Conservation (phyloP, 1,140 invertebrate genomes). For the Drosophila biarmipes region DNA sequence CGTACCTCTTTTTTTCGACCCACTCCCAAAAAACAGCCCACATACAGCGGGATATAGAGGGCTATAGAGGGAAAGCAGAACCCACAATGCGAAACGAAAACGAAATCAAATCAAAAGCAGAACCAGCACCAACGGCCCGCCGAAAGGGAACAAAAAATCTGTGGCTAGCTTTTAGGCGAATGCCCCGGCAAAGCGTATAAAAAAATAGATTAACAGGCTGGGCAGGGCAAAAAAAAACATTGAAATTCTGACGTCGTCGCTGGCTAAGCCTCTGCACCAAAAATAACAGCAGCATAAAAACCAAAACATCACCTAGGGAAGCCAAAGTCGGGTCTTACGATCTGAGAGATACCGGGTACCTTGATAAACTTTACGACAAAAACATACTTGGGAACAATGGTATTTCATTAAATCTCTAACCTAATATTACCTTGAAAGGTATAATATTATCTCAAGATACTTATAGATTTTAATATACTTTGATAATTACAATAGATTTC, state of each 20-base stretch:
- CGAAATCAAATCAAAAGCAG: constrained; percentile 74
- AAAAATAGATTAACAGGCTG: constrained; percentile 57
- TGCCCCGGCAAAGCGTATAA: constrained; percentile 59
- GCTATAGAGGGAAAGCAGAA: constrained; percentile 5
- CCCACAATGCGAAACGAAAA: constrained; percentile 50
- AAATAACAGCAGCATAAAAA: constrained; percentile 39
- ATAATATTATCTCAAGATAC: not conserved
- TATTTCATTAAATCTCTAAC: not conserved
- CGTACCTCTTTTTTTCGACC: constrained; percentile 20
- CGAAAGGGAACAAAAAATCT: constrained; percentile 40
- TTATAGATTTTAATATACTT: too few species aligned
- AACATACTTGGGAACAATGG: not conserved
- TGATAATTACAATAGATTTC: too few species aligned
- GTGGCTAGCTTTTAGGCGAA: constrained; percentile 70
- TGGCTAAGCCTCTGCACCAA: constrained; percentile 28
- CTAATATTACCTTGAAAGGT: not conserved
- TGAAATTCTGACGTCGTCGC: constrained; percentile 50
- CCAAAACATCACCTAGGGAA: constrained; percentile 7
- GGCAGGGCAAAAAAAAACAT: constrained; percentile 35
- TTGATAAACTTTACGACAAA: not conserved
- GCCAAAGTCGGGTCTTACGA: constrained; percentile 13
- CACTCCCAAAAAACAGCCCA: constrained; percentile 43
- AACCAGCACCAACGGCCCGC: constrained; percentile 22
- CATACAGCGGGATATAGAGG: not conserved
- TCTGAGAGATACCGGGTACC: constrained; percentile 28